Evolutionary conservation across 2,113 vertebrate species (phyloP).

Genomic region (Lepus timidus): DNA sequence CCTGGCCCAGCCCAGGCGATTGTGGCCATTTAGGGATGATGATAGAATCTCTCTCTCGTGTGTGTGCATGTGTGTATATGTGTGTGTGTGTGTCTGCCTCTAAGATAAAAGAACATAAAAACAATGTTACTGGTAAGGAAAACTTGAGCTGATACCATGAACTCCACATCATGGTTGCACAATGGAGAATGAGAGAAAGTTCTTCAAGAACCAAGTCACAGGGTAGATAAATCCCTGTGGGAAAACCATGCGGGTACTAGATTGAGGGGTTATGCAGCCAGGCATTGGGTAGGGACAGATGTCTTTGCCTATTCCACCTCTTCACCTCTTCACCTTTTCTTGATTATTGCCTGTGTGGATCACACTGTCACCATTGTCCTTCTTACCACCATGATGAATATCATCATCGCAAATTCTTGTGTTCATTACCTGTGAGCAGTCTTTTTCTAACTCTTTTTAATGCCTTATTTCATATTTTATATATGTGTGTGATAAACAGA

Average conservation of each 20-base stretch:
- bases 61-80: too few species aligned
- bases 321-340: neutral
- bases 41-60: too few species aligned
- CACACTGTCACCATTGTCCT: rapidly evolving
- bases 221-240: neutral
- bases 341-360: neutral
- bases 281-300: neutral
- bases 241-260: neutral
- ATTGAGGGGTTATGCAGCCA: neutral
- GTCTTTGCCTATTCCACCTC: neutral
- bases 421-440: neutral
- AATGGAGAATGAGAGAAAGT: neutral
- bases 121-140: neutral
- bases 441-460: neutral
- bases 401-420: neutral
- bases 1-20: too few species aligned
- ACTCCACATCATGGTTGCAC: neutral
- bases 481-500: neutral
- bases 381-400: neutral
- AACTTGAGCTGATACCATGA: neutral
- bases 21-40: too few species aligned
- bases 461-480: neutral
- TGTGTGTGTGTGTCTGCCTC: too few species aligned
- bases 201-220: neutral
- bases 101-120: too few species aligned